Percentiles rank a stretch among this genome's conserved stretches.
Conservation (phyloP, 2,888 invertebrate genomes). For the Cylindroiulus punctatus region DNA sequence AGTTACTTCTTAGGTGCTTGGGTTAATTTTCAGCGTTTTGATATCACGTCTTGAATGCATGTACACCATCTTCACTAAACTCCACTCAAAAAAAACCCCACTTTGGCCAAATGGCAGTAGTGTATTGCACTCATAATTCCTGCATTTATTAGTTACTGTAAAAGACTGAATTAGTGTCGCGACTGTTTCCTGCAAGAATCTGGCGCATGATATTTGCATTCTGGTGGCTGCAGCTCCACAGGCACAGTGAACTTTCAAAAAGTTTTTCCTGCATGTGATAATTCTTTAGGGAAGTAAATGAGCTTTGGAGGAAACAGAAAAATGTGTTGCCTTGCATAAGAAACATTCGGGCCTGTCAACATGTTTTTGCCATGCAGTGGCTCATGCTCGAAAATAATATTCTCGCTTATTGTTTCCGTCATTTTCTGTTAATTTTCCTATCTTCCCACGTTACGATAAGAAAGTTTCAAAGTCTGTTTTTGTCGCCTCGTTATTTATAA, state of each 20-base stretch:
- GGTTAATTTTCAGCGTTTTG: background rate
- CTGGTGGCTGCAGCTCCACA: too few relatives aligned
- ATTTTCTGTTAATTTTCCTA: background rate
- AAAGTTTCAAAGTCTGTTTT: conserved; percentile 21
- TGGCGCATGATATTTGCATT: background rate
- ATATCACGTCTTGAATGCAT: background rate
- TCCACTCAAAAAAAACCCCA: background rate
- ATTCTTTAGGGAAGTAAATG: too few relatives aligned
- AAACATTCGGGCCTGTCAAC: background rate
- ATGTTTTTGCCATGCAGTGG: background rate
- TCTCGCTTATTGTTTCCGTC: background rate
- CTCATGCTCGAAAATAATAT: background rate
- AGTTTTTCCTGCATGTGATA: too few relatives aligned
- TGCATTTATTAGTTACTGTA: background rate
- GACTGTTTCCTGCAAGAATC: conserved; percentile 11
- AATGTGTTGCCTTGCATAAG: too few relatives aligned
- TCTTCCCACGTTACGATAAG: background rate
- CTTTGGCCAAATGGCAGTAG: background rate
- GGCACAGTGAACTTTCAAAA: too few relatives aligned
- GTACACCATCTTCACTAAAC: background rate
- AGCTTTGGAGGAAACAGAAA: too few relatives aligned
- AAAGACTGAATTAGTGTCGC: background rate
- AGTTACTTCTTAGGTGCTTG: background rate
- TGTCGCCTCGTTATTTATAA: background rate
- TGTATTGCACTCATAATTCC: background rate